phyloP scores from a whole-genome alignment of 2,888 invertebrate species.

The Palloptera scutellata region DNA sequence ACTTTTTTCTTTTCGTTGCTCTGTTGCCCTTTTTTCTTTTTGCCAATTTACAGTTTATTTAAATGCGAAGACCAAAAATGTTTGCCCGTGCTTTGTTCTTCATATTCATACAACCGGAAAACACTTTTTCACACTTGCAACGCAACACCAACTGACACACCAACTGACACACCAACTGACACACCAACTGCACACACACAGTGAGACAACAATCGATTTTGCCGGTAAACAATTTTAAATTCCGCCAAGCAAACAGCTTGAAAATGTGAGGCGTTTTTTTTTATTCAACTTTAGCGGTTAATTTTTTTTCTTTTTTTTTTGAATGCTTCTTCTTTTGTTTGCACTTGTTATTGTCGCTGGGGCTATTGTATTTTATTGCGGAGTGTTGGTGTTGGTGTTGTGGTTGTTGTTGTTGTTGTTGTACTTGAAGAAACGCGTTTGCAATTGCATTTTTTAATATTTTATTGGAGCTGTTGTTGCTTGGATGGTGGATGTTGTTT shows the following conservation, averaged over 20 bases:
- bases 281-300: background rate
- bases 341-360: background rate
- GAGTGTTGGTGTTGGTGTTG: background rate
- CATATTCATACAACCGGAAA: background rate
- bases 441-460: background rate
- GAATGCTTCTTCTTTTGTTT: background rate
- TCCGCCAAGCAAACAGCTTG: too few species aligned
- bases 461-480: constrained; percentile 13
- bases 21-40: too few species aligned
- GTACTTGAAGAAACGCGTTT: background rate
- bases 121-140: background rate
- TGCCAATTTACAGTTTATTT: too few species aligned
- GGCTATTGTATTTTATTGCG: background rate
- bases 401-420: constrained; percentile 14
- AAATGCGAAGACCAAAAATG: background rate
- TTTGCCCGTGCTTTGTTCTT: background rate
- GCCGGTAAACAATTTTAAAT: too few species aligned
- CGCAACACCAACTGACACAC: too few species aligned
- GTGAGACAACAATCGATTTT: too few species aligned
- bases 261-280: too few species aligned
- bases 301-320: constrained; percentile 7
- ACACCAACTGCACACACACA: too few species aligned
- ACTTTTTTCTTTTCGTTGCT: background rate
- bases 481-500: background rate
- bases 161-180: too few species aligned